These are phyloP conservation scores for Drosophila atroscutellata DNA, from an alignment of 2,888 invertebrate genomes.

Conservation along the genomic window DNA sequence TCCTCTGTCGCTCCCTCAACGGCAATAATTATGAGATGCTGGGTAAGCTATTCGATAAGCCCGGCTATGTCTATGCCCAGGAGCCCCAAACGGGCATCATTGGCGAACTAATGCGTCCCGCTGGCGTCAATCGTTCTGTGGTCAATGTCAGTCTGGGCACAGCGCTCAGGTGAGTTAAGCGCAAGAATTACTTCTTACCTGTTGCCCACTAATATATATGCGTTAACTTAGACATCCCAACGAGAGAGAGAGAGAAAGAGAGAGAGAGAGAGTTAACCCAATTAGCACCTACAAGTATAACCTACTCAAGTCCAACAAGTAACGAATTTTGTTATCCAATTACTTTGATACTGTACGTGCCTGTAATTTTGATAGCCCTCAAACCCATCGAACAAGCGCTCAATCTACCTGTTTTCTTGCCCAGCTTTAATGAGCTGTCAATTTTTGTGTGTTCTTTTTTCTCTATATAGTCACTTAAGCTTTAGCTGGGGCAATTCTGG, in stretches of 20 bases:
- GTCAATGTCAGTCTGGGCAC: conserved; percentile 83
- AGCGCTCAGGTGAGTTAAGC: conserved; percentile 81
- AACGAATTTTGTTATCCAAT: conserved; percentile 79
- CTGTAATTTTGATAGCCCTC: conserved; percentile 75
- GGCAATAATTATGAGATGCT: conserved; percentile 88
- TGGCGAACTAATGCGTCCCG: conserved; percentile 82
- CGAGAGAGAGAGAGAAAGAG: conserved; percentile 4
- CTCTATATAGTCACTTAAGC: background rate
- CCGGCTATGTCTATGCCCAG: conserved; percentile 87
- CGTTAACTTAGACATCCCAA: conserved; percentile 39
- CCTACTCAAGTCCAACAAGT: conserved; percentile 37
- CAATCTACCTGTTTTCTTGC: background rate
- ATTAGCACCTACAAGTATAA: conserved; percentile 23
- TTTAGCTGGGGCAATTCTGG: background rate
- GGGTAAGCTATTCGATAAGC: conserved; percentile 88
- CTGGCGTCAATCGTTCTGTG: conserved; percentile 82
- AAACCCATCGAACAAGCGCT: background rate
- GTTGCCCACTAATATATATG: conserved; percentile 39
- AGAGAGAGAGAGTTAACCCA: conserved; percentile 13
- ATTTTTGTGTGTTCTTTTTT: background rate
- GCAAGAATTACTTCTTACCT: background rate
- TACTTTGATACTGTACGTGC: conserved; percentile 83
- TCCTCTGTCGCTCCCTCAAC: conserved; percentile 90
- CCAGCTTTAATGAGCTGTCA: conserved; percentile 9
- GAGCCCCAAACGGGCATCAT: conserved; percentile 84